phyloP scores from a whole-genome alignment of 2,797 vertebrate species.

The Enteromius viviparus region DNA sequence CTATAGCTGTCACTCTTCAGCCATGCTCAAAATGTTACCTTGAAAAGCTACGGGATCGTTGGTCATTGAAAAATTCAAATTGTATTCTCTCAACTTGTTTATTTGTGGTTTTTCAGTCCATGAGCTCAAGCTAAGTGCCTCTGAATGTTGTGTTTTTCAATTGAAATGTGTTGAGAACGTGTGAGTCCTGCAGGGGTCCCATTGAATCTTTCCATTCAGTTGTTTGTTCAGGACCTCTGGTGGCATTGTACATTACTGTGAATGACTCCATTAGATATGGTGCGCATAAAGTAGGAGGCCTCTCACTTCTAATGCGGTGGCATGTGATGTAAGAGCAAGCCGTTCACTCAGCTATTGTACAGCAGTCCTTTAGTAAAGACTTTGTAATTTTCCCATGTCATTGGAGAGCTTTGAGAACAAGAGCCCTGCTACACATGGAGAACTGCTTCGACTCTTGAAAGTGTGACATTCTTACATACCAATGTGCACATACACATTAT shows the following conservation, averaged over 20 bases:
- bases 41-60: background rate
- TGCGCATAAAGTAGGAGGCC: slow-evolving; percentile 44
- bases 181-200: slow-evolving; percentile 18
- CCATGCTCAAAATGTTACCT: slow-evolving; percentile 14
- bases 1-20: slow-evolving; percentile 68
- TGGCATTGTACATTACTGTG: slow-evolving; percentile 72
- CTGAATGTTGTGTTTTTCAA: slow-evolving; percentile 56
- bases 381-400: slow-evolving; percentile 60
- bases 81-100: background rate
- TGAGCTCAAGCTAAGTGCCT: slow-evolving; percentile 64
- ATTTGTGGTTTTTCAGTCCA: slow-evolving; percentile 8
- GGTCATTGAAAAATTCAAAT: background rate
- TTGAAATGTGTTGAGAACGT: slow-evolving; percentile 46
- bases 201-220: slow-evolving; percentile 42
- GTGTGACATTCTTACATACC: slow-evolving; percentile 1
- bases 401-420: slow-evolving; percentile 53
- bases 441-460: background rate
- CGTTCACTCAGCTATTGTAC: slow-evolving; percentile 32
- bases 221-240: slow-evolving; percentile 59
- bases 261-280: slow-evolving; percentile 72
- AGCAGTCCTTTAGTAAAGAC: background rate
- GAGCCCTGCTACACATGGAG: slow-evolving; percentile 9
- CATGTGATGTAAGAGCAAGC: slow-evolving; percentile 30
- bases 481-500: background rate
- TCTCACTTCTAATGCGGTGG: slow-evolving; percentile 24